These are phyloP conservation scores for Toxotes chatareus DNA, from an alignment of 2,113 vertebrate genomes.

Conservation along the genomic window DNA sequence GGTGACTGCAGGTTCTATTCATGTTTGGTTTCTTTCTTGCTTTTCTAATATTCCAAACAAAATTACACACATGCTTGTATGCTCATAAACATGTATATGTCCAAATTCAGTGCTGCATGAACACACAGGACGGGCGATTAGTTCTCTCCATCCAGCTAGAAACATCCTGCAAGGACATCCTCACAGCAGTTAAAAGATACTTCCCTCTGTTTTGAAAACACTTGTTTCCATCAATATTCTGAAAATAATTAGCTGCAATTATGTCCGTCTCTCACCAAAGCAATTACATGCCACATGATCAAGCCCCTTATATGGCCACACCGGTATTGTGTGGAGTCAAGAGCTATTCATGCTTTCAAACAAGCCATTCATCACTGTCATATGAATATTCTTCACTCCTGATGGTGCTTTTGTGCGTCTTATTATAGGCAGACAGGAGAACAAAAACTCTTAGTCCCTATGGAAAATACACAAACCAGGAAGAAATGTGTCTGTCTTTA, in stretches of 20 bases:
- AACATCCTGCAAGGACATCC: neutral
- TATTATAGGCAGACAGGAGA: constrained; percentile 66
- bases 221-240: constrained; percentile 53
- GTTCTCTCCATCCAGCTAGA: neutral
- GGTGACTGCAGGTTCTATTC: constrained; percentile 61
- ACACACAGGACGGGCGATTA: neutral
- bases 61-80: constrained; percentile 23
- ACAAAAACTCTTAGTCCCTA: constrained; percentile 66
- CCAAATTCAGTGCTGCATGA: constrained; percentile 5
- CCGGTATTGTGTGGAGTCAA: constrained; percentile 56
- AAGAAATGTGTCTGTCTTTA: constrained; percentile 46
- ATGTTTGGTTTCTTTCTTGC: constrained; percentile 13
- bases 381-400: constrained; percentile 64
- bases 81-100: neutral
- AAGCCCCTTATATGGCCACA: constrained; percentile 45
- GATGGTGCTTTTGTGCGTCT: constrained; percentile 64
- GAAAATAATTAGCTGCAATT: constrained; percentile 71
- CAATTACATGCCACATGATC: constrained; percentile 69
- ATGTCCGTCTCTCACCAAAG: constrained; percentile 60
- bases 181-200: constrained; percentile 1
- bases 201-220: constrained; percentile 45
- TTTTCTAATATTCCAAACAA: constrained; percentile 39
- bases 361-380: constrained; percentile 82
- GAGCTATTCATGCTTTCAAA: constrained; percentile 71
- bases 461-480: constrained; percentile 53